Evolutionary conservation across 2,888 invertebrate species (phyloP), one percentile per base, ranked within the genome.

Genomic region (Muschampia staudingeri): DNA sequence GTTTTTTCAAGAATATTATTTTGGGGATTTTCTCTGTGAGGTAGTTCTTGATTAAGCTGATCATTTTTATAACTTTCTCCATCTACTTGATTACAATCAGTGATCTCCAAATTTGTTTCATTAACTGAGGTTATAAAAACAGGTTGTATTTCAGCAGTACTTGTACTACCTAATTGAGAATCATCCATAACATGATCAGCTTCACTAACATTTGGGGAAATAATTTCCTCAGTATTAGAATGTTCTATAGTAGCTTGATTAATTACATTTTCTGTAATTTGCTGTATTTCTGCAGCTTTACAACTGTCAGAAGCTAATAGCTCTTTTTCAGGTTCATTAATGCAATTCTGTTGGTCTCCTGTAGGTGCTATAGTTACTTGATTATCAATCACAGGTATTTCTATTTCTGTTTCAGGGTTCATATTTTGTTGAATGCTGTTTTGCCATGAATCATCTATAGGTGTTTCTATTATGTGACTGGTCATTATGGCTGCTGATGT

Each of bases 401-500:
- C 82, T 85, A 90, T 85, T 52, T 70, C 76, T 42, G 76, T 88
- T 76, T 88, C 88, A 73, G 90, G 69, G 16, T 19, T 44, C 61
- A 81, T 88, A 87, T 84, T 90, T 85, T 91, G 88, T 80, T 91
- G 88, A 37, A 92, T 85, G 87, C 89, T 92, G 83, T 87, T 91
- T 86, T 93, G 92, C 95, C 96, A 96, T 75, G 91, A 84, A 82
- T 93, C 91, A 42, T 91, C 91, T n/a, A 93, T 91, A 81, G 94
- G 91, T 70, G 93, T 86, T 73, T 92, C 91, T 78, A 94, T 90
- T 70, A 92, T 90, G 87, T 94, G 97, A 82, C 96, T 95, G 87
- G 94, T 96, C 82, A 96, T 95, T 16, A 97, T 94, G 83, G 97
- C 95, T 71, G 97, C 95, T 30, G 95, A 89, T 67, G 96, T 95